Evolutionary conservation across 2,888 invertebrate genomes (phyloP).

Genomic region (Antheraea assamensis): DNA sequence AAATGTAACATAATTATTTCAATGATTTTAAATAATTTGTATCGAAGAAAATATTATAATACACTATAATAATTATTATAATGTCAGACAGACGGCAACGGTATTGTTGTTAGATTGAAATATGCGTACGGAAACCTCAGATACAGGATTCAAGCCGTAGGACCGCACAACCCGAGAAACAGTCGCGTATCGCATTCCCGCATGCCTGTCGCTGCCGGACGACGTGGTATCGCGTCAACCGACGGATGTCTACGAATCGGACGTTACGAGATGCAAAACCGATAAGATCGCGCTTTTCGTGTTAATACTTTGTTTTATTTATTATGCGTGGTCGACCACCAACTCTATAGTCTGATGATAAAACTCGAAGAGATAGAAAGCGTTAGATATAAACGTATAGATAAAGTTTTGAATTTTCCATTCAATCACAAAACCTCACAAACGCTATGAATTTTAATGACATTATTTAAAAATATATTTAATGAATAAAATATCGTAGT

Average conservation of each 20-base stretch:
- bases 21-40: no score
- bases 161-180: background rate
- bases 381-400: background rate
- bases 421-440: no score
- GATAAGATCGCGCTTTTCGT: background rate
- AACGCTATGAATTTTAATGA: no score
- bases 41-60: no score
- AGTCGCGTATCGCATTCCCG: slow-evolving; percentile 2
- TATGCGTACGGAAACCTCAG: background rate
- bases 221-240: slow-evolving; percentile 8
- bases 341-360: background rate
- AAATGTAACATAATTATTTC: no score
- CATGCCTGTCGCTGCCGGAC: slow-evolving; percentile 3
- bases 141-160: background rate
- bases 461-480: background rate
- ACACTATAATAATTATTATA: no score
- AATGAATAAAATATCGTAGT: no score
- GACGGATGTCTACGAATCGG: slow-evolving; percentile 3
- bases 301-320: background rate
- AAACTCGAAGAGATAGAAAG: background rate
- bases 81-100: background rate
- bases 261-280: background rate
- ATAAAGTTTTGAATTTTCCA: background rate
- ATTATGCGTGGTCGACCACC: background rate
- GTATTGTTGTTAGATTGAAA: background rate